Evolutionary conservation across 1,140 invertebrate genomes (phyloP), one percentile per base, ranked within the genome.

Genomic region (Monochamus saltuarius): DNA sequence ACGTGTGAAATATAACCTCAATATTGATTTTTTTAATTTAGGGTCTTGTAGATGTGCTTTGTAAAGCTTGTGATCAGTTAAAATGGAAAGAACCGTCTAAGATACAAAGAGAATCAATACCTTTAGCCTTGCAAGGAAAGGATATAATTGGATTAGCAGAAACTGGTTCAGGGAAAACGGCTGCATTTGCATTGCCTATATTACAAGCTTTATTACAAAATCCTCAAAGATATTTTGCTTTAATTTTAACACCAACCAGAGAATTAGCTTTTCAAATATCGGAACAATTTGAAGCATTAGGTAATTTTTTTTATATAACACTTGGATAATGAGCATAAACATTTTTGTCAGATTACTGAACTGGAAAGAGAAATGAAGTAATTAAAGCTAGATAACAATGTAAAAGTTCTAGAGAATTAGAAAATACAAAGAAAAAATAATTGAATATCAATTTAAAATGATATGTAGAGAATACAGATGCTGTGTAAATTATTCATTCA

Each of bases 111-210:
- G 94, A 98, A 81, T 84, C 96, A 1, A 92, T 99, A 73, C 96
- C 97, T 7, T 74, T 95, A 11, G 90, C 94, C 3, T 75, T 99
- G 34, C 79, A 92, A 83, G 95, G 95, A 80, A 91, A 91, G 79
- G 97, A 99, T 81, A 85, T 99, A 0, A 98, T 99, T 71, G 97
- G 95, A 14, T 78, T 99, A 49, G 96, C 97, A 1, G 96, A 99
- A 81, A 99, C 97, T 3, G 96, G 97, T 7, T 98, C 95, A 6
- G 97, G 97, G 11, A 99, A 99, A 81, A 99, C 97, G 1, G 97
- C 90, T 34, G 94, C 97, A 0, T 99, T 99, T 81, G 94, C 94
- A 1, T 73, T 99, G 54, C 97, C 97, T 1, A 98, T 99, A 67
- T 74, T 99, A 9, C 96, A 99, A 73, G 82, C 89, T 0, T 76